Base-by-base conservation (phyloP, 92 coral and sea anemone species). In the Paramuricea clavata region DNA sequence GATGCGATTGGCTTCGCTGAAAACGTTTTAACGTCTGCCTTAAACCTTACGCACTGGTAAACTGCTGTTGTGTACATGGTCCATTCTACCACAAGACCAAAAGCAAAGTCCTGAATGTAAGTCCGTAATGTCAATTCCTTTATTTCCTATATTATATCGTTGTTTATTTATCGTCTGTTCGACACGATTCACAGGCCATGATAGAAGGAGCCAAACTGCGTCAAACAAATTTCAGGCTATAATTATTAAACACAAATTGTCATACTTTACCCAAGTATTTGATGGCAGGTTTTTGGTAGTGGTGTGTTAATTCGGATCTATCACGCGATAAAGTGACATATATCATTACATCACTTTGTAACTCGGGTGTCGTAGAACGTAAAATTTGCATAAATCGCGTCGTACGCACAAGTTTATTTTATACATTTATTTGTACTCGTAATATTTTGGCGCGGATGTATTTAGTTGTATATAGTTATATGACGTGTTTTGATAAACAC, bases 161-260 rank as follows among this genome's bases (percentile, higher is more conserved):
- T 76, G 82, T 76, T 76, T 76, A 56, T 49, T 50, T 74, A 21
- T 6, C 12, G 67, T 76, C 82, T 76, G 82, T 50, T 76, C 25
- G 82, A 68, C 82, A 76, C 79, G 79, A 25, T 73, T 47, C 41
- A 9, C 30, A 9, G 11, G 22, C 49, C 12, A 34, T 76, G 43
- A 34, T 23, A 49, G 65, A 32, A 28, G 49, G 67, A 49, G 0
- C 43, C 49, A 44, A 28, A 32, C 67, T 26, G 67, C 16, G 82
- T 41, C 0, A 11, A 0, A 13, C 10, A 26, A 4, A 11, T 10
- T 76, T 76, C 19, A 7, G 21, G 5, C 68, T 43, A 25, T 54
- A 54, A 50, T 42, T 36, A 54, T 76, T 49, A 54, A 54, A 54
- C 62, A 21, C 19, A 2, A 21, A 10, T 47, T 47, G 52, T 4